Evolutionary conservation across 2,797 vertebrate species (phyloP).

Genomic region (Salarias fasciatus): DNA sequence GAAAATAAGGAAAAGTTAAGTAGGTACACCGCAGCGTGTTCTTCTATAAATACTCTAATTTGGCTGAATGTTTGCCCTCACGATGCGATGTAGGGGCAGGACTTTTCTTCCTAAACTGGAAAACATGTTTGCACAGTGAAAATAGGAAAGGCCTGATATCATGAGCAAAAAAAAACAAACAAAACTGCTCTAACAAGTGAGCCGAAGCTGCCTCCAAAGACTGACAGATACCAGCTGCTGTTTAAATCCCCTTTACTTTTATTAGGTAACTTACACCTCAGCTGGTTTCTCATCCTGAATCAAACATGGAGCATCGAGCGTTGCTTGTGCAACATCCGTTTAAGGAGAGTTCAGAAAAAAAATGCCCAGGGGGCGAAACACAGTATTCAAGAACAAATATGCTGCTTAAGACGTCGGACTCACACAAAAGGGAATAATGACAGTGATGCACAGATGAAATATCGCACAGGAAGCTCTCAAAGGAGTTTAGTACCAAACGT

Average conservation of each 20-base stretch:
- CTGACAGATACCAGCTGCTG: no score
- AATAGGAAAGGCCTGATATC: no score
- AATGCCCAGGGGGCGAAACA: no score
- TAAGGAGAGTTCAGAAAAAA: neutral
- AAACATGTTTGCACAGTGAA: no score
- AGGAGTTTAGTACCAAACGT: conserved; percentile 22
- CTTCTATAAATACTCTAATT: conserved; percentile 29
- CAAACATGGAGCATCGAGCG: conserved; percentile 5
- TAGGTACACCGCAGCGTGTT: neutral
- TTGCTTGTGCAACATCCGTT: neutral
- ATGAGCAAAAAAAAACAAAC: no score
- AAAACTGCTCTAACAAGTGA: no score
- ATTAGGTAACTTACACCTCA: no score
- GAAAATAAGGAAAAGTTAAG: no score
- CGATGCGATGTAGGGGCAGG: conserved; percentile 2
- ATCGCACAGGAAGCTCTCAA: conserved; percentile 12
- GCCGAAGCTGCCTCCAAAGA: no score
- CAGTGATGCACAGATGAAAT: conserved; percentile 20
- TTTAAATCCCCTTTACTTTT: no score
- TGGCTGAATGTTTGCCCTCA: conserved; percentile 40
- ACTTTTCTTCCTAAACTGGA: conserved; percentile 13
- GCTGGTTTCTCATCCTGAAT: no score
- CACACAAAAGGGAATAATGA: neutral
- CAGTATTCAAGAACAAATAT: conserved; percentile 6
- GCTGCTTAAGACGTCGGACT: no score